phyloP scores from a whole-genome alignment of 1,140 invertebrate species.

The Oryzaephilus surinamensis region DNA sequence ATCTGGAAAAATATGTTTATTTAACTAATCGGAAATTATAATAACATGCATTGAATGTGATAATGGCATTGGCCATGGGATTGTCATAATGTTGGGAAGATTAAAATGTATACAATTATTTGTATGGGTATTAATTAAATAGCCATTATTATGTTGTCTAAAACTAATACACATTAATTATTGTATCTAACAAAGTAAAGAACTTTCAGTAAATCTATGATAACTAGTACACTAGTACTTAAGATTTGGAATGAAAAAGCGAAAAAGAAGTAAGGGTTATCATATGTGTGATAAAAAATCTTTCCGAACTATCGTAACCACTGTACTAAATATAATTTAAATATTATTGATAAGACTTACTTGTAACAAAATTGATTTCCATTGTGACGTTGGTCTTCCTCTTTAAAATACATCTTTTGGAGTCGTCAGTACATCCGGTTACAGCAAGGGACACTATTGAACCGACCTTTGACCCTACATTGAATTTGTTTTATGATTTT shows the following conservation, averaged over 20 bases:
- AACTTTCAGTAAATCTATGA: no score
- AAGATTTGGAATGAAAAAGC: no score
- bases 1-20: constrained; percentile 38
- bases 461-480: constrained; percentile 48
- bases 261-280: no score
- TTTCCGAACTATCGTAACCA: not conserved
- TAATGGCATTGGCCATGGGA: not conserved
- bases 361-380: constrained; percentile 44
- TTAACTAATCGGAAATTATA: not conserved
- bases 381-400: constrained; percentile 50
- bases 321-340: not conserved
- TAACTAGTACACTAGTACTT: no score
- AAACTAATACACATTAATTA: not conserved
- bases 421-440: constrained; percentile 42
- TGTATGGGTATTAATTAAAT: not conserved
- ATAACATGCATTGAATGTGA: not conserved
- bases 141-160: not conserved
- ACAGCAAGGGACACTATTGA: constrained; percentile 43
- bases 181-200: constrained; percentile 4
- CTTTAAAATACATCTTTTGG: constrained; percentile 46
- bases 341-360: constrained; percentile 36
- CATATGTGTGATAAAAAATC: constrained; percentile 9
- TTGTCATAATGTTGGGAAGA: not conserved
- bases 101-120: not conserved
- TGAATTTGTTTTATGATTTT: not conserved